Base-by-base conservation (phyloP, 2,113 vertebrate genomes). In the Polypterus bichir region DNA sequence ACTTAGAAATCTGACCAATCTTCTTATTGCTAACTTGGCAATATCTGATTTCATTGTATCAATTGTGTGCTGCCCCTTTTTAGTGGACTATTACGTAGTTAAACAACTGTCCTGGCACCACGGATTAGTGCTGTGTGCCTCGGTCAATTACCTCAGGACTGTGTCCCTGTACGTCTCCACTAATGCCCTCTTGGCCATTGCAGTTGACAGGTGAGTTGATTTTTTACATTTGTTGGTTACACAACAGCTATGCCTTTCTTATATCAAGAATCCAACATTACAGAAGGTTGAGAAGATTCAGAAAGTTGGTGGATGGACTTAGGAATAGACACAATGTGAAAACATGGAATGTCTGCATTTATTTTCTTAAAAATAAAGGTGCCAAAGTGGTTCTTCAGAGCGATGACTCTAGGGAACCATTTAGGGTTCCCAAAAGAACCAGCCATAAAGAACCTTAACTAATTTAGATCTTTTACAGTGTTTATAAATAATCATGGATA, bases 1-100 rank as follows among this genome's bases (percentile, higher is more conserved):
- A 73, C 86, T 97, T 3, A 76, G 94, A 4, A 99, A 92, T 71
- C 86, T 98, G 73, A 99, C 96, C 73, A 97, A 97, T 79, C 76
- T 99, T 65, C 89, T 99, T 62, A 95, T 99, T 3, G 93, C 92
- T 49, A 98, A 98, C 71, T 73, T 98, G 81, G 96, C 95, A 54
- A 81, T 97, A 75, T 98, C 96, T 0, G 96, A 99, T 79, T 91
- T 98, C 72, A 79, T 99, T 0, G 95, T 99, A 67, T 92, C 95
- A 5, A 88, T 93, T 0, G 83, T 97, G 66, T 99, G 96, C 76
- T 99, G 96, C 64, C 96, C 96, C 0, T 99, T 99, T 2, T 84
- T 97, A 72, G 86, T 99, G 85, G 95, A 99, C 77, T 99, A 99
- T 74, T 99, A 99, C 0, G 95, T 99, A 67, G 88, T 97, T 3